phyloP scores from a whole-genome alignment of 1,140 invertebrate species.

The Heliothis virescens region DNA sequence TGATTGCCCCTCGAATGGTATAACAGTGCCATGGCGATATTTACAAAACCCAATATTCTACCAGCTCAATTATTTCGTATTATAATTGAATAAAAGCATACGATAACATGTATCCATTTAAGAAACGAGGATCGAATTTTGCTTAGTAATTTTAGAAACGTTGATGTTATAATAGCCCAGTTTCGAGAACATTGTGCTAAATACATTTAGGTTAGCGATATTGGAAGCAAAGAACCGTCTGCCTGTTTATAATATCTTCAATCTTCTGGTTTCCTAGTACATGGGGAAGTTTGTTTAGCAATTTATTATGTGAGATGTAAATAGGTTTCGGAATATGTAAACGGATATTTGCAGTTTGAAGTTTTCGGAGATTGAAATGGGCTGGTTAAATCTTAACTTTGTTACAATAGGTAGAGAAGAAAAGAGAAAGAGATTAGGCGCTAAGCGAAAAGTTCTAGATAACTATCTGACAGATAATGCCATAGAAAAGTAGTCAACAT shows the following conservation, averaged over 20 bases:
- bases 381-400: too few relatives aligned
- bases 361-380: too few relatives aligned
- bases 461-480: too few relatives aligned
- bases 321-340: slow-evolving; percentile 5
- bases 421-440: too few relatives aligned
- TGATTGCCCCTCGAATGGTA: too few relatives aligned
- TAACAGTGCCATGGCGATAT: too few relatives aligned
- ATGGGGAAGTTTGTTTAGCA: slow-evolving; percentile 3
- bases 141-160: slow-evolving; percentile 33
- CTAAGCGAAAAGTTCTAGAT: too few relatives aligned
- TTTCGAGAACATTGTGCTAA: slow-evolving; percentile 31
- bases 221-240: slow-evolving; percentile 15
- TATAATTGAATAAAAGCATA: background rate
- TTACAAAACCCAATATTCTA: background rate
- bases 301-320: slow-evolving; percentile 21
- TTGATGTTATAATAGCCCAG: slow-evolving; percentile 38
- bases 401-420: too few relatives aligned
- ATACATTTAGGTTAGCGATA: slow-evolving; percentile 41
- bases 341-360: background rate
- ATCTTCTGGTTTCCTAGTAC: slow-evolving; percentile 22
- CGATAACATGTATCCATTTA: background rate
- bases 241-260: slow-evolving; percentile 30
- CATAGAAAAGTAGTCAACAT: too few relatives aligned
- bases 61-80: background rate
- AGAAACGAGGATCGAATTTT: slow-evolving; percentile 23